These are phyloP conservation scores for Mycogona germanica DNA, from an alignment of 2,888 invertebrate genomes.

Conservation along the genomic window DNA sequence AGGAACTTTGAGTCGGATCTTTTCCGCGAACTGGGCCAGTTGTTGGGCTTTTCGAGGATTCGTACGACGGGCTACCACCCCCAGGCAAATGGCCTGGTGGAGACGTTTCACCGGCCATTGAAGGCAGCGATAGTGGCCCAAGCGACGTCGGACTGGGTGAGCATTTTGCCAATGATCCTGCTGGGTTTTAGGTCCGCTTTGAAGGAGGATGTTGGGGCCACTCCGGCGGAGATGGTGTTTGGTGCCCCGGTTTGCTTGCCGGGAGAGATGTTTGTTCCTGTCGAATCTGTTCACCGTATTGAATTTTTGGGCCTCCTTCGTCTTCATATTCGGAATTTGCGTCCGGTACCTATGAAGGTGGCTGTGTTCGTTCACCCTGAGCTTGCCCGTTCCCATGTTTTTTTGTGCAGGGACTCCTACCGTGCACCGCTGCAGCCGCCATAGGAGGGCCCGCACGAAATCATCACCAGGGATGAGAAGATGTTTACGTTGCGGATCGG, in stretches of 20 bases:
- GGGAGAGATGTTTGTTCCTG: neutral
- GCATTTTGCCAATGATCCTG: neutral
- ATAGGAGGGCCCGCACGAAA: neutral
- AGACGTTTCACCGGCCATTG: conserved; percentile 25
- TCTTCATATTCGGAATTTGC: neutral
- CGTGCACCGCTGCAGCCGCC: neutral
- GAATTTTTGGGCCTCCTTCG: neutral
- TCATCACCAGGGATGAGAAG: neutral
- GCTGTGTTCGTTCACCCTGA: neutral
- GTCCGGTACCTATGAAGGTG: neutral
- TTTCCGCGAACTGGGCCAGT: conserved; percentile 15
- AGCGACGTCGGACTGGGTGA: neutral
- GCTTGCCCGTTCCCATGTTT: neutral
- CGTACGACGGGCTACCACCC: conserved; percentile 24
- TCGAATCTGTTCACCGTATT: neutral
- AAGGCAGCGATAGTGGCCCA: conserved; percentile 24
- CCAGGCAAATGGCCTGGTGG: conserved; percentile 26
- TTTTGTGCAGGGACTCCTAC: neutral
- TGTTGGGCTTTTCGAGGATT: conserved; percentile 19
- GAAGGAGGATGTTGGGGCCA: neutral
- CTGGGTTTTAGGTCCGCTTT: neutral
- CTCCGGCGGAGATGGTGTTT: neutral
- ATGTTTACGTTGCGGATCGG: neutral
- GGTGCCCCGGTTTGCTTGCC: neutral
- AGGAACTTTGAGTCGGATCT: conserved; percentile 21